phyloP scores from a whole-genome alignment of 2,113 vertebrate species.

The Larimichthys crocea region DNA sequence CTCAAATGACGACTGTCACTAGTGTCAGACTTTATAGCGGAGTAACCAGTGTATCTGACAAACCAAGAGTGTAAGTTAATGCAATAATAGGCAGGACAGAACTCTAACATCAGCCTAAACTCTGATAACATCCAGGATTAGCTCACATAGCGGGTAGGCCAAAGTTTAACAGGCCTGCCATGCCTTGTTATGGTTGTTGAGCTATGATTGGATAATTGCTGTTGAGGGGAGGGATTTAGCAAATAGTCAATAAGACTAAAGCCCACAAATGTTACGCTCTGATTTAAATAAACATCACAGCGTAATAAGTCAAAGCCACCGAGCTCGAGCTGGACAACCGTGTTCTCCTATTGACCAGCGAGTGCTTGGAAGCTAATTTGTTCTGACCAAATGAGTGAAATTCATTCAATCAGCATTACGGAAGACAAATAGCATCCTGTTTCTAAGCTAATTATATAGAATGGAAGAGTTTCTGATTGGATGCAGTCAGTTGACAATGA shows the following conservation, averaged over 20 bases:
- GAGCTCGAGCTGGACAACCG: conserved; percentile 12
- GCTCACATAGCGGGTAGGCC: no score
- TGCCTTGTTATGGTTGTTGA: not conserved
- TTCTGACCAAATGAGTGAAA: conserved; percentile 56
- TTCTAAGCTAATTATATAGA: conserved; percentile 65
- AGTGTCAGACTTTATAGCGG: not conserved
- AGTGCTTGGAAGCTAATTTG: conserved; percentile 47
- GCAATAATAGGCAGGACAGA: no score
- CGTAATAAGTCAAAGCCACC: conserved; percentile 6
- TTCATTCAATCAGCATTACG: conserved; percentile 52
- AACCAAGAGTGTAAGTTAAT: not conserved
- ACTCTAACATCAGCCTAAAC: no score
- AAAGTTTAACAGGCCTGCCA: no score
- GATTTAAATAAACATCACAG: conserved; percentile 8
- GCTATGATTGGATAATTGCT: not conserved
- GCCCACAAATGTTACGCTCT: not conserved
- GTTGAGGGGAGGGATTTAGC: conserved; percentile 1
- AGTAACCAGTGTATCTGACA: not conserved
- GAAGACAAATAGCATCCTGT: conserved; percentile 50
- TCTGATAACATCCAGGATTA: no score
- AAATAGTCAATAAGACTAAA: conserved; percentile 10
- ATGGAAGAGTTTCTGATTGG: conserved; percentile 60
- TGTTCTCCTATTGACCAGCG: conserved; percentile 35
- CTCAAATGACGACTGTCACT: not conserved
- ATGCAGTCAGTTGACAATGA: conserved; percentile 62